Conservation (phyloP, 2,113 vertebrate genomes). For the Caracal caracal region DNA sequence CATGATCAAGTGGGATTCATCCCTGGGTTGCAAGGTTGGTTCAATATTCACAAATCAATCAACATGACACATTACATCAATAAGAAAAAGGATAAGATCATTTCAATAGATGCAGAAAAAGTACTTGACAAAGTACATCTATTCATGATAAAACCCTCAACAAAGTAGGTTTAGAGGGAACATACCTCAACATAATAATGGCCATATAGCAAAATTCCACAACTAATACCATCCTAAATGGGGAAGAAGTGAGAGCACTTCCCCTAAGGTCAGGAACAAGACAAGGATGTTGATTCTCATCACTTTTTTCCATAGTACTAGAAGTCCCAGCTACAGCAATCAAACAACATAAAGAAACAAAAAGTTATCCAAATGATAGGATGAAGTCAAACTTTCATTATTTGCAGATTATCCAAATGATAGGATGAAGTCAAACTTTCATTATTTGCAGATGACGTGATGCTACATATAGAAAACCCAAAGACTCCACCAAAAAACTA, state of each 20-base stretch:
- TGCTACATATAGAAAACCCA: not conserved
- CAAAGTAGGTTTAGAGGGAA: not conserved
- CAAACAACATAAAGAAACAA: not conserved
- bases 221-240: not conserved
- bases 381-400: not conserved
- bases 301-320: not conserved
- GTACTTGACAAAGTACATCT: not conserved
- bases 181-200: not conserved
- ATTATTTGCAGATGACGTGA: not conserved
- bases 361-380: not conserved
- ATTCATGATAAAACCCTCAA: not conserved
- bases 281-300: not conserved
- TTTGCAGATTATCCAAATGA: not conserved
- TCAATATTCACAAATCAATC: not conserved
- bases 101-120: not conserved
- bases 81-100: not conserved
- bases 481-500: not conserved
- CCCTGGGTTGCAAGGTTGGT: not conserved
- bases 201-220: not conserved
- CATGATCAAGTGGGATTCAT: not conserved
- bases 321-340: not conserved
- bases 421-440: not conserved
- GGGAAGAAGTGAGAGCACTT: not conserved
- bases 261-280: not conserved
- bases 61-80: not conserved